Base-by-base conservation (phyloP, 1,140 invertebrate genomes). In the Heliothis subflexa region DNA sequence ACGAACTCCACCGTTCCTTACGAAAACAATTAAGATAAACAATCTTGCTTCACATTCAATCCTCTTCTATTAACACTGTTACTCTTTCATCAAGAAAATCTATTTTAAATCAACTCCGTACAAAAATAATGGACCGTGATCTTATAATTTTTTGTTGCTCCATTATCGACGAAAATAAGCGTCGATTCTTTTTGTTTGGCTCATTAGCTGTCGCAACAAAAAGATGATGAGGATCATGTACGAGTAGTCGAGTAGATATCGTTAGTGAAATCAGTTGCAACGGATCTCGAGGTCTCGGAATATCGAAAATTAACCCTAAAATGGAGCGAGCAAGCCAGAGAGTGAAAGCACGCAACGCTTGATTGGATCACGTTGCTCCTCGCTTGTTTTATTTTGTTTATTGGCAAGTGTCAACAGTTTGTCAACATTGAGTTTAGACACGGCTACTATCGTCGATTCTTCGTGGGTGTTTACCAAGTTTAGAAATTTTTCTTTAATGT, bases 271-370 rank as follows among this genome's bases (percentile, higher is more conserved):
- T 81, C 71, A 18, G 7, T 81, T 33, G 55, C 72, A 57, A 47
- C 28, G 12, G 21, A 57, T 78, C 54, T 76, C 18, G n/a, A 78
- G 75, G 74, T 61, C 55, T 47, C 33, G 61, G 76, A 79, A 40
- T 54, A 78, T 81, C 61, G 55, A 79, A 82, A 82, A 82, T 74
- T 54, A 78, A 79, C 77, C 81, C 78, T 81, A 81, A 81, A 77
- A 78, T 73, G 66, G 77, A 75, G 50, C 78, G 72, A 52, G 40
- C 70, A 78, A 79, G 79, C 73, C 79, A 64, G 62, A 89, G 85
- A 92, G 91, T 92, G 91, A 92, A 92, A 92, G 89, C 86, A 87
- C 64, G 81, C 84, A 88, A 88, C 87, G 89, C 81, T 91, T 81
- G 81, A 88, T 86, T 87, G 85, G 81, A 80, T 89, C 85, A 82